These are phyloP conservation scores for Macropus fuliginosus DNA, from an alignment of 2,797 vertebrate genomes.

Conservation along the genomic window DNA sequence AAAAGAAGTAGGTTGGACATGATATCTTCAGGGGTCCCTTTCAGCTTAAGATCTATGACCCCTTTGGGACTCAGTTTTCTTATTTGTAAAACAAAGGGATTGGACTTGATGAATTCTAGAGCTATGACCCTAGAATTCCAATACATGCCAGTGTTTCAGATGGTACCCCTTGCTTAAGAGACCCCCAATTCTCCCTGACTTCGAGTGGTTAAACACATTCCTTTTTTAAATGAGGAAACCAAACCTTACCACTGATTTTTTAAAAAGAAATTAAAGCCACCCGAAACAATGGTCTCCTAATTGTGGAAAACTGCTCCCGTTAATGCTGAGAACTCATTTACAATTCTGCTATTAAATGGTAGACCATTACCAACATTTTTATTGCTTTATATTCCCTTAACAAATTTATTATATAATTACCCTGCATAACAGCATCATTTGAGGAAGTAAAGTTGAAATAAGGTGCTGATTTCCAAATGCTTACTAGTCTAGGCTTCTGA, in stretches of 20 bases:
- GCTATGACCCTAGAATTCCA: background rate
- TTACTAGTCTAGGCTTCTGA: slow-evolving; percentile 62
- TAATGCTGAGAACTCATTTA: slow-evolving; percentile 82
- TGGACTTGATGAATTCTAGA: background rate
- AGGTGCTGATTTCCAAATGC: slow-evolving; percentile 71
- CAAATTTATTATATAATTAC: slow-evolving; percentile 86
- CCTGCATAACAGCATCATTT: slow-evolving; percentile 72
- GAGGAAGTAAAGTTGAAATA: slow-evolving; percentile 78
- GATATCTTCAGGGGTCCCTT: background rate
- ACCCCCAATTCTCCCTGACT: background rate
- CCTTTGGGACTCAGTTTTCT: background rate
- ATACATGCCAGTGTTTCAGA: background rate
- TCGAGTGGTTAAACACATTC: slow-evolving; percentile 14
- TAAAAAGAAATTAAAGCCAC: slow-evolving; percentile 75
- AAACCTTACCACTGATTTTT: slow-evolving; percentile 65
- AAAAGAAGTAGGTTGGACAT: background rate
- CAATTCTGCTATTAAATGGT: slow-evolving; percentile 85
- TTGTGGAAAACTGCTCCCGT: slow-evolving; percentile 78
- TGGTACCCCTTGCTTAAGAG: background rate
- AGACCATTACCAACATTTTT: slow-evolving; percentile 84
- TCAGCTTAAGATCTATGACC: background rate
- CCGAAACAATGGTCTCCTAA: slow-evolving; percentile 81
- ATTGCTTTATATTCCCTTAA: slow-evolving; percentile 82
- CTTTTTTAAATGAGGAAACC: slow-evolving; percentile 68
- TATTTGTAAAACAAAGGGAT: background rate